phyloP scores from a whole-genome alignment of 1,140 invertebrate species.

The Charaxes varanes region DNA sequence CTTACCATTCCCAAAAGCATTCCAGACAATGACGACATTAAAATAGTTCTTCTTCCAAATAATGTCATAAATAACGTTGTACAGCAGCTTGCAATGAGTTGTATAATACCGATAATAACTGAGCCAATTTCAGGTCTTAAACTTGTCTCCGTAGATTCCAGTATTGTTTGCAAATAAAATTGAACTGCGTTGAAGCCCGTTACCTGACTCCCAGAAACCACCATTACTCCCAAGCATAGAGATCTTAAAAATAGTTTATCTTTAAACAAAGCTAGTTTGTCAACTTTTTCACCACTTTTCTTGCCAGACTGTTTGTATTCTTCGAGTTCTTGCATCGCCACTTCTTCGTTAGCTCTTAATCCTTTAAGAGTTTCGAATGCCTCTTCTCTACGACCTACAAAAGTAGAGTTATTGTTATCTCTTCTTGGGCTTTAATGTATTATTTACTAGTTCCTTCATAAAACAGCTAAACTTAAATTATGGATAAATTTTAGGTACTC shows the following conservation, averaged over 20 bases:
- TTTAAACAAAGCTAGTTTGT: slow-evolving; percentile 19
- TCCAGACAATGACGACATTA: slow-evolving; percentile 68
- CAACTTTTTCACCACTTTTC: slow-evolving; percentile 8
- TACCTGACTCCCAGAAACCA: slow-evolving; percentile 77
- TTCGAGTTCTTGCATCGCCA: slow-evolving; percentile 9
- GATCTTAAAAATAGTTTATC: slow-evolving; percentile 28
- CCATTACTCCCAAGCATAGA: slow-evolving; percentile 12
- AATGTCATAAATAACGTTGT: slow-evolving; percentile 73
- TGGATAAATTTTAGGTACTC: too few species aligned
- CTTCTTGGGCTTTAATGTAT: too few species aligned
- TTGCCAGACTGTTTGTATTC: slow-evolving; percentile 3
- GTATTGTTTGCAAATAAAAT: slow-evolving; percentile 81
- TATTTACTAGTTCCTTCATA: too few species aligned
- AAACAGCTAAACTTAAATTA: too few species aligned
- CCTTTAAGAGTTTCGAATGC: background rate
- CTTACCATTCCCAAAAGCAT: slow-evolving; percentile 71
- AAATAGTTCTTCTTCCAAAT: slow-evolving; percentile 76
- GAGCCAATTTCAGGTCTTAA: slow-evolving; percentile 76
- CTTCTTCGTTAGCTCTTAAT: slow-evolving; percentile 2
- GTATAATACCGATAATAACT: slow-evolving; percentile 77
- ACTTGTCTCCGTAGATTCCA: slow-evolving; percentile 71
- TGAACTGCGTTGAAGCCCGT: slow-evolving; percentile 80
- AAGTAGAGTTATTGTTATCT: too few species aligned
- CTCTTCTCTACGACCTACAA: slow-evolving; percentile 2
- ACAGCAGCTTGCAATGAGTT: slow-evolving; percentile 70